phyloP scores from a whole-genome alignment of 92 coral and sea anemone species.

The Umimayanthus chanpuru region DNA sequence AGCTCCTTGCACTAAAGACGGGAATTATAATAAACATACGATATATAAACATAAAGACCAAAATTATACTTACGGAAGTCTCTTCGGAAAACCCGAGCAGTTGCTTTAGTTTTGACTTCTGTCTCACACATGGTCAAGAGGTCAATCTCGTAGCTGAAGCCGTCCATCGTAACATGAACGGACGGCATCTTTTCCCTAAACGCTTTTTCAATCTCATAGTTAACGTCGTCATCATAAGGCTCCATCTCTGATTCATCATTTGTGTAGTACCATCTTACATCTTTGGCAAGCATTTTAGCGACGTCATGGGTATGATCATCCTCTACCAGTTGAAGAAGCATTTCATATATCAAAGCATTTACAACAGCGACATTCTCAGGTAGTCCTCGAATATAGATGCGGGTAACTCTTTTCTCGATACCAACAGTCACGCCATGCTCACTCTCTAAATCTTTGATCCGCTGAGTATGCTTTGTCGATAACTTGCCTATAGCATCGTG shows the following conservation, averaged over 20 bases:
- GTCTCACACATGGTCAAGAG: conserved; percentile 45
- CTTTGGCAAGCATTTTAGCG: conserved; percentile 58
- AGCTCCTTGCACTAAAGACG: too few species aligned
- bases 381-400: conserved; percentile 58
- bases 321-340: conserved; percentile 45
- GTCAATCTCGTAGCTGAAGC: background rate
- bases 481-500: conserved; percentile 57
- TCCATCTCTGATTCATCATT: conserved; percentile 25
- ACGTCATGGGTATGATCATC: too few species aligned
- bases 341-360: conserved; percentile 20
- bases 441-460: conserved; percentile 32
- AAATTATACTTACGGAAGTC: conserved; percentile 37
- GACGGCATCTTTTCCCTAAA: conserved; percentile 34
- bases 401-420: conserved; percentile 42
- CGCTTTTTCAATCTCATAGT: conserved; percentile 69
- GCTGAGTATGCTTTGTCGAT: conserved; percentile 40
- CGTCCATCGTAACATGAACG: conserved; percentile 22
- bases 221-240: conserved; percentile 50
- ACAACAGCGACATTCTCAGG: conserved; percentile 56
- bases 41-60: background rate
- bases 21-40: background rate
- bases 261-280: conserved; percentile 60
- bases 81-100: conserved; percentile 40
- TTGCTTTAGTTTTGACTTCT: background rate
- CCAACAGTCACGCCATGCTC: conserved; percentile 20